Conservation (phyloP, 2,113 vertebrate genomes). For the Vulpes lagopus region DNA sequence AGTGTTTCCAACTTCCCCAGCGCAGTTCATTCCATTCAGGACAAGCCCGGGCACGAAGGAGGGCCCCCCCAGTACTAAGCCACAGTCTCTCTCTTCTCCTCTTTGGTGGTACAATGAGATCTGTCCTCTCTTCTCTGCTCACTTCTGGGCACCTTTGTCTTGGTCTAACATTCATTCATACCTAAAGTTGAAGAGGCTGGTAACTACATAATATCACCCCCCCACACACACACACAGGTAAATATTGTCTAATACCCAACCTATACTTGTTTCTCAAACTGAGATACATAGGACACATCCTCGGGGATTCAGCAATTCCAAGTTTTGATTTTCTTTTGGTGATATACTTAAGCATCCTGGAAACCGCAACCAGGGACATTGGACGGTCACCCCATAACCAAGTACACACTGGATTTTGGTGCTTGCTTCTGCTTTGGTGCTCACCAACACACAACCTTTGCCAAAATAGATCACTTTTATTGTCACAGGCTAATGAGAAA, state of each 20-base stretch:
- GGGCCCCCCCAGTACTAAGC: not conserved
- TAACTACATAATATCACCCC: not conserved
- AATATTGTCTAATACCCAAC: not conserved
- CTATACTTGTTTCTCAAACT: not conserved
- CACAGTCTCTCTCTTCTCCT: too few species aligned
- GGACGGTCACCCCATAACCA: accelerated
- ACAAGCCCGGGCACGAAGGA: not conserved
- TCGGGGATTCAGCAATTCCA: not conserved
- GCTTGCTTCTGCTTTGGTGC: not conserved
- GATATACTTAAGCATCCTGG: not conserved
- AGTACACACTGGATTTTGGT: not conserved
- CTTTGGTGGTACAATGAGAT: not conserved
- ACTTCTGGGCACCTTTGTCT: not conserved
- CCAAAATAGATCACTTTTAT: not conserved
- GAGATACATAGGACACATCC: not conserved
- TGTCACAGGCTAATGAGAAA: not conserved
- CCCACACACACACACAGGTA: accelerated
- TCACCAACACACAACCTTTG: not conserved
- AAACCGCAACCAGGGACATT: accelerated
- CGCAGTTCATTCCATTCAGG: not conserved
- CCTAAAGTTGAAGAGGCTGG: not conserved
- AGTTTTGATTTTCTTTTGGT: not conserved
- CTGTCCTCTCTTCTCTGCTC: not conserved
- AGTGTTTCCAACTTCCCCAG: not conserved
- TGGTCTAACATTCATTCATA: not conserved